Evolutionary conservation across 2,797 vertebrate genomes (phyloP).

Genomic region (Oceanodroma leucorhoa): DNA sequence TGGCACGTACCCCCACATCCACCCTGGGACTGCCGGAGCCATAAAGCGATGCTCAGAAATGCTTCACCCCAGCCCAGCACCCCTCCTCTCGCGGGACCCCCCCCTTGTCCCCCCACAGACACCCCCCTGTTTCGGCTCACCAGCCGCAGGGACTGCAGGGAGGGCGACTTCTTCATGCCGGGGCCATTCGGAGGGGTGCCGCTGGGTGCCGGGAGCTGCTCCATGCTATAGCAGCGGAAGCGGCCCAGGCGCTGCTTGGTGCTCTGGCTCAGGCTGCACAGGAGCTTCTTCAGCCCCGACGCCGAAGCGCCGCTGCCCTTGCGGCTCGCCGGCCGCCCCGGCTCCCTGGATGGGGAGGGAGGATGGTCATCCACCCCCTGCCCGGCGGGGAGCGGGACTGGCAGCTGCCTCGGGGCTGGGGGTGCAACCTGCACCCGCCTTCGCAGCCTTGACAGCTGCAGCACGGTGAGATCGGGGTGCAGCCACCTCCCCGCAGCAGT

Average conservation of each 20-base stretch:
- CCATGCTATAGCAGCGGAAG: slow-evolving; percentile 77
- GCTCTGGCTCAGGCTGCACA: slow-evolving; percentile 72
- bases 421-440: fast-evolving
- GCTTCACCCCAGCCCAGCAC: background rate
- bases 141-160: slow-evolving; percentile 73
- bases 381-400: background rate
- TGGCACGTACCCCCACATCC: fast-evolving
- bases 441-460: background rate
- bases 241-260: slow-evolving; percentile 71
- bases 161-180: slow-evolving; percentile 67
- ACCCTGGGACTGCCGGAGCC: fast-evolving
- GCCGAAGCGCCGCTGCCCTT: slow-evolving; percentile 46
- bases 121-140: slow-evolving; percentile 33
- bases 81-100: no score
- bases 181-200: fast-evolving
- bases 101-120: fast-evolving
- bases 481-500: fast-evolving
- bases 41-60: background rate
- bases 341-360: background rate
- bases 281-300: slow-evolving; percentile 72
- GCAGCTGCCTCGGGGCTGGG: background rate
- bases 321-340: background rate
- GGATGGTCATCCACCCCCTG: fast-evolving
- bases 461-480: fast-evolving
- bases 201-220: slow-evolving; percentile 59